Evolutionary conservation across 2,888 invertebrate species (phyloP).

Genomic region (Rhamphomyia laevipes): DNA sequence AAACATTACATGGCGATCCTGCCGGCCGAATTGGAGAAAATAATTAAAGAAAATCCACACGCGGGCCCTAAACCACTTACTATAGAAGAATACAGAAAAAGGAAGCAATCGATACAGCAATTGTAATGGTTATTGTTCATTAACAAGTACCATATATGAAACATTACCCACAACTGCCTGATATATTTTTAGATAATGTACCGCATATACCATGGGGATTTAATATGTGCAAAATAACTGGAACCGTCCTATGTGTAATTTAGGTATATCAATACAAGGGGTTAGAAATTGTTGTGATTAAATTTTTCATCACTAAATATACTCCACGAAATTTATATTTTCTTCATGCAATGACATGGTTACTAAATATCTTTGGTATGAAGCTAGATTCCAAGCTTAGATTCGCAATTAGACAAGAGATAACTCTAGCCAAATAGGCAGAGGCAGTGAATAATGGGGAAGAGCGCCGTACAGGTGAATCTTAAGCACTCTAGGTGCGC

Average conservation of each 20-base stretch:
- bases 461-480: too few species aligned
- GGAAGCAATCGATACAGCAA: too few species aligned
- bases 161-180: constrained; percentile 96
- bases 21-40: too few species aligned
- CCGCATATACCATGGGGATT: constrained; percentile 99
- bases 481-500: too few species aligned
- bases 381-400: too few species aligned
- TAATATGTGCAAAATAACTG: constrained; percentile 94
- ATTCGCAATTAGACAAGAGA: too few species aligned
- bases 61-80: too few species aligned
- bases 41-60: too few species aligned
- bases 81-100: too few species aligned
- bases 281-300: constrained; percentile 98
- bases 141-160: constrained; percentile 97
- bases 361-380: constrained; percentile 98
- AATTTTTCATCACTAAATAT: constrained; percentile 99
- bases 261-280: constrained; percentile 95
- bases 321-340: constrained; percentile 84
- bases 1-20: too few species aligned
- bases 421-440: too few species aligned
- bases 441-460: too few species aligned
- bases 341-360: constrained; percentile 93
- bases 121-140: constrained; percentile 98
- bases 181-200: constrained; percentile 95
- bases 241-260: constrained; percentile 72